These are phyloP conservation scores for Venustoraphidia nigricollis DNA, from an alignment of 2,888 invertebrate species.

Conservation along the genomic window DNA sequence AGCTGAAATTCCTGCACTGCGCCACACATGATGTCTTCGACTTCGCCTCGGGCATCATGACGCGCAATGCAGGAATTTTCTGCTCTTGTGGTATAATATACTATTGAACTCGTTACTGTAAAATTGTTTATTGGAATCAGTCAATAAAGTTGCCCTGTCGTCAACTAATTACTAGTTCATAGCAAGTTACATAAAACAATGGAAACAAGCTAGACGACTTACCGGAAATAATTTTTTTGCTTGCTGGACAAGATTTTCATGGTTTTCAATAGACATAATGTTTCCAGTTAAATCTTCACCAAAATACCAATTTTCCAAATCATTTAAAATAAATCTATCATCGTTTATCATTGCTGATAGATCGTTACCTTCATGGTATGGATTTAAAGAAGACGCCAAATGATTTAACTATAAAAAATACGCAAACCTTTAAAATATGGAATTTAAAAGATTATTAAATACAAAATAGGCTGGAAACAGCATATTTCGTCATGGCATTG, in stretches of 20 bases:
- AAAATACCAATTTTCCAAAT: slow-evolving; percentile 71
- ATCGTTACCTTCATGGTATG: slow-evolving; percentile 79
- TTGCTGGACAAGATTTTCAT: slow-evolving; percentile 40
- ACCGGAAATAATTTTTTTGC: slow-evolving; percentile 24
- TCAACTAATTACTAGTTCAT: too few relatives aligned
- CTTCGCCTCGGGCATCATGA: too few relatives aligned
- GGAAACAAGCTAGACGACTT: too few relatives aligned
- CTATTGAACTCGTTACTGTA: too few relatives aligned
- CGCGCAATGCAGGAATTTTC: too few relatives aligned
- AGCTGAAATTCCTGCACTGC: too few relatives aligned
- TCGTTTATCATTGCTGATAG: slow-evolving; percentile 57
- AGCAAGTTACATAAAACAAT: too few relatives aligned
- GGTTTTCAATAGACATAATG: slow-evolving; percentile 54
- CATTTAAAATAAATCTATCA: slow-evolving; percentile 69
- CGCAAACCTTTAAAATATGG: neutral
- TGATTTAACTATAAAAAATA: slow-evolving; percentile 55
- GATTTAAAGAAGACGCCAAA: slow-evolving; percentile 77
- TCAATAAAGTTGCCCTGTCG: too few relatives aligned
- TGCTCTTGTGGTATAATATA: too few relatives aligned
- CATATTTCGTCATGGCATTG: too few relatives aligned
- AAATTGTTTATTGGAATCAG: too few relatives aligned
- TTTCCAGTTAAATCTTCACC: slow-evolving; percentile 77
- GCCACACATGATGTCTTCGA: too few relatives aligned
- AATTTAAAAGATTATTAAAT: slow-evolving; percentile 4
- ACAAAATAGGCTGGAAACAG: neutral